A percentile compares a stretch with the other conserved stretches of the same genome.
Conservation (phyloP, 2,113 vertebrate species). For the Engystomops pustulosus region DNA sequence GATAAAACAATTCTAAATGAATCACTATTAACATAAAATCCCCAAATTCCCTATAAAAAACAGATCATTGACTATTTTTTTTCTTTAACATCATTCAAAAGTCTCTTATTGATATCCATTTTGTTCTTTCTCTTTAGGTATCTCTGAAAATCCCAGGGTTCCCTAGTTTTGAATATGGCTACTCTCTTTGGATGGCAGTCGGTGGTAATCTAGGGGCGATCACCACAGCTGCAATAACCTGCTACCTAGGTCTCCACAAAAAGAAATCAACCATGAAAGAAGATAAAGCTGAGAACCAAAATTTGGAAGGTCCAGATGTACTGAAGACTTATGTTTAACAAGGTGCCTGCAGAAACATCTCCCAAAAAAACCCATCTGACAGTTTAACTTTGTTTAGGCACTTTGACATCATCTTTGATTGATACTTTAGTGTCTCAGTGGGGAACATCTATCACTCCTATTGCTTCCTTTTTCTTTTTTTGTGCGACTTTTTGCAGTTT, state of each 20-base stretch:
- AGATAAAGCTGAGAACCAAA: background rate
- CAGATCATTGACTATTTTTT: too few species aligned
- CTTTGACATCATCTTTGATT: background rate
- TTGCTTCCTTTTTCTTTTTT: too few species aligned
- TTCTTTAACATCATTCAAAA: too few species aligned
- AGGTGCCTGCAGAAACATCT: background rate
- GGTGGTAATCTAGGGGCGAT: constrained; percentile 53
- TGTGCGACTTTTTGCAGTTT: too few species aligned
- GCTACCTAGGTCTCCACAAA: background rate
- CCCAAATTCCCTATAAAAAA: too few species aligned
- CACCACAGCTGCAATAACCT: background rate
- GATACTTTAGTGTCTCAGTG: too few species aligned
- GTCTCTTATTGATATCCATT: too few species aligned
- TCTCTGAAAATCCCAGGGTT: constrained; percentile 61
- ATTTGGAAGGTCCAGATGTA: background rate
- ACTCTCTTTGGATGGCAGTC: constrained; percentile 60
- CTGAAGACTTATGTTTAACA: constrained; percentile 35
- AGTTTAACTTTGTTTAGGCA: too few species aligned
- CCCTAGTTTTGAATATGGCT: constrained; percentile 61
- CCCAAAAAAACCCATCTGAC: background rate
- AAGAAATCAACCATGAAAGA: background rate
- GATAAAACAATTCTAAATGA: too few species aligned
- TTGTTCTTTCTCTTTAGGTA: constrained; percentile 38
- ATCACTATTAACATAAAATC: too few species aligned
- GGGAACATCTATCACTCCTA: too few species aligned